phyloP scores from a whole-genome alignment of 2,888 invertebrate genomes.

The Drosophila paracracens region DNA sequence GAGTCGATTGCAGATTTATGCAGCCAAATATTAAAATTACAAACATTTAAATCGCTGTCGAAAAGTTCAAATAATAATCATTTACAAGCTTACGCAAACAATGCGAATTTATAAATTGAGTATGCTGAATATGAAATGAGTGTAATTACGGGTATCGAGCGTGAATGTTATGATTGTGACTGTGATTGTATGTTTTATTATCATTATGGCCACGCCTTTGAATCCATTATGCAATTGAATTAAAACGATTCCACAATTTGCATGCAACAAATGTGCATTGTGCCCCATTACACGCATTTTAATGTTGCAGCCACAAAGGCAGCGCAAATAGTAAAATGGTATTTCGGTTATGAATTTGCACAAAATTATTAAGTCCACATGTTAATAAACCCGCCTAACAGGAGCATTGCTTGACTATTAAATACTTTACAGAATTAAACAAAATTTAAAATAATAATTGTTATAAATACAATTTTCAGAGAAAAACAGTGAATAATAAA shows the following conservation, averaged over 20 bases:
- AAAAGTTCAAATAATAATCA: slow-evolving; percentile 33
- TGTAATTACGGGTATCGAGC: slow-evolving; percentile 24
- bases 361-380: slow-evolving; percentile 72
- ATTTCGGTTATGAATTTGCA: slow-evolving; percentile 54
- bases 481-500: neutral
- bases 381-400: slow-evolving; percentile 50
- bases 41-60: slow-evolving; percentile 21
- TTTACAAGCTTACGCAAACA: slow-evolving; percentile 27
- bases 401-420: neutral
- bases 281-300: slow-evolving; percentile 48
- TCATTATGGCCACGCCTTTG: slow-evolving; percentile 28
- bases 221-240: slow-evolving; percentile 33
- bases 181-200: slow-evolving; percentile 35
- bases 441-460: neutral
- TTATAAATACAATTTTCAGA: neutral
- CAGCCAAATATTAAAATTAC: slow-evolving; percentile 18
- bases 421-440: neutral
- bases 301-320: slow-evolving; percentile 62
- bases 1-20: slow-evolving; percentile 24
- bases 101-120: slow-evolving; percentile 15
- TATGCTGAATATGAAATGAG: slow-evolving; percentile 24
- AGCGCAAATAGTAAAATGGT: slow-evolving; percentile 53
- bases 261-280: slow-evolving; percentile 32
- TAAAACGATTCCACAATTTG: slow-evolving; percentile 34
- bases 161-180: slow-evolving; percentile 36